Evolutionary conservation across 2,113 vertebrate species (phyloP).

Genomic region (Lepisosteus osseus): DNA sequence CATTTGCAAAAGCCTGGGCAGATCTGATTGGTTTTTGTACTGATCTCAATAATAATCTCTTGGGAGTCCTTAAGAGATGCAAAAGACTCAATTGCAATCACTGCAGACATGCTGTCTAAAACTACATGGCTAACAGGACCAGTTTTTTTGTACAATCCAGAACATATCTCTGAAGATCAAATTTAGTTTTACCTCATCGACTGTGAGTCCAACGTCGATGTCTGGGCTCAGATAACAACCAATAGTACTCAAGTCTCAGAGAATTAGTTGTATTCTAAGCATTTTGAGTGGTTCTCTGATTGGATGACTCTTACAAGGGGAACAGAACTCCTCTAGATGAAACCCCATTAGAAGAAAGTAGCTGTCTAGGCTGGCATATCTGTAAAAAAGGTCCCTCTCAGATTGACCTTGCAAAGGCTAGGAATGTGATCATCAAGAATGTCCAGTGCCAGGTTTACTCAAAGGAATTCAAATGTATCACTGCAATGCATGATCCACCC

Average conservation of each 20-base stretch:
- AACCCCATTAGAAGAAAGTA: background rate
- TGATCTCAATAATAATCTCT: no score
- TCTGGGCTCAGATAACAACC: background rate
- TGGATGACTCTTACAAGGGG: no score
- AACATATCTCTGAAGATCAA: background rate
- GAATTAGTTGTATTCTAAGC: no score
- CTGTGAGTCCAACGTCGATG: background rate
- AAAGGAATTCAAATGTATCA: background rate
- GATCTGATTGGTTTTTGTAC: no score
- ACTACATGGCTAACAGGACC: constrained; percentile 1
- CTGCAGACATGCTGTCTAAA: background rate
- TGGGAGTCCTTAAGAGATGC: no score
- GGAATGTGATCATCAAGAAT: background rate
- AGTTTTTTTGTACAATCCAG: background rate
- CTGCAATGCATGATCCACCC: background rate
- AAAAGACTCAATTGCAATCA: no score
- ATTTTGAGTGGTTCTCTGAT: no score
- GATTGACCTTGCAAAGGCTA: background rate
- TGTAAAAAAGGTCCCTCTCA: background rate
- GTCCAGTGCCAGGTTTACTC: background rate
- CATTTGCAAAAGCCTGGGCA: no score
- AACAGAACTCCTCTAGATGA: background rate
- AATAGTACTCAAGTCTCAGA: background rate
- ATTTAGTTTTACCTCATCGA: background rate
- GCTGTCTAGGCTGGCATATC: constrained; percentile 8